A percentile compares a stretch with the other conserved stretches of the same genome.
Evolutionary conservation across 2,113 vertebrate genomes (phyloP).

Genomic region (Rhinopomastus cyanomelas): DNA sequence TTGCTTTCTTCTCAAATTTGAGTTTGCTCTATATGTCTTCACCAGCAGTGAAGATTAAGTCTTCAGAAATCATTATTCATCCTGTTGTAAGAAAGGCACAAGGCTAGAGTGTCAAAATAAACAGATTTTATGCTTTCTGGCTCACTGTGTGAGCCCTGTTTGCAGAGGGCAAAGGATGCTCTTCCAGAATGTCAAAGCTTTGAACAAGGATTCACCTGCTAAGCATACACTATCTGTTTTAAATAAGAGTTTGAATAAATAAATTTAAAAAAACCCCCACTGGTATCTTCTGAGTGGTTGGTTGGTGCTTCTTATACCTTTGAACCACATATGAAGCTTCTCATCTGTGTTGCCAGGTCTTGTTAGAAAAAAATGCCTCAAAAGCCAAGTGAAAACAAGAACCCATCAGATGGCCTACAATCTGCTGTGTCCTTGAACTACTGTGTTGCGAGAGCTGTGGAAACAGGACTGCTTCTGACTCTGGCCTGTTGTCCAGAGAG

Average conservation of each 20-base stretch:
- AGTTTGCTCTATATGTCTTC: not conserved
- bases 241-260: not conserved
- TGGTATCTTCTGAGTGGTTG: not conserved
- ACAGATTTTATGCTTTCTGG: not conserved
- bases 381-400: not conserved
- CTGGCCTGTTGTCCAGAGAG: not conserved
- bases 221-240: too few relatives aligned
- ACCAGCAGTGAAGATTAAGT: not conserved
- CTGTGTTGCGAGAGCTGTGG: not conserved
- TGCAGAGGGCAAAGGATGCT: not conserved
- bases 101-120: not conserved
- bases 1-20: not conserved
- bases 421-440: not conserved
- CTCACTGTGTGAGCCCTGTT: not conserved
- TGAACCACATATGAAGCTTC: not conserved
- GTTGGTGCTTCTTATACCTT: not conserved
- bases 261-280: not conserved
- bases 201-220: not conserved
- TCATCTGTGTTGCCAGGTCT: not conserved
- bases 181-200: not conserved
- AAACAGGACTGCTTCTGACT: not conserved
- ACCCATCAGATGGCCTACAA: not conserved
- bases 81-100: not conserved
- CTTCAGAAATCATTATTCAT: slow-evolving; percentile 14
- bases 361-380: not conserved